A percentile compares a stretch with the other conserved stretches of the same genome.
phyloP scores from a whole-genome alignment of 2,797 vertebrate species.

The Girardinus metallicus region DNA sequence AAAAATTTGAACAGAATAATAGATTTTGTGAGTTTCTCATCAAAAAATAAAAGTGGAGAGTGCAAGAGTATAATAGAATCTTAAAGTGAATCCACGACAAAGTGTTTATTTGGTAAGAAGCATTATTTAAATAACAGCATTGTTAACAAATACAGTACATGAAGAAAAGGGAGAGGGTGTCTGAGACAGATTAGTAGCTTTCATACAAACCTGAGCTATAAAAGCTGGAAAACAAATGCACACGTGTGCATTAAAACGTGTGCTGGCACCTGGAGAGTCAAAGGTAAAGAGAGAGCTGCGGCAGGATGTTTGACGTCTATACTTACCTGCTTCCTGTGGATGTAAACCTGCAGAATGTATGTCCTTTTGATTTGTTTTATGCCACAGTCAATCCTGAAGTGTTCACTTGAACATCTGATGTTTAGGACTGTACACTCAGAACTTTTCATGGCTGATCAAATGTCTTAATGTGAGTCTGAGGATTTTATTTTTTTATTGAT shows the following conservation, averaged over 20 bases:
- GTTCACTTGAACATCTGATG: slow-evolving; percentile 25
- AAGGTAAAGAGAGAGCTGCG: slow-evolving; percentile 38
- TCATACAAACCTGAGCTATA: slow-evolving; percentile 4
- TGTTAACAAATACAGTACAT: not conserved
- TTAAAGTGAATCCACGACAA: not conserved
- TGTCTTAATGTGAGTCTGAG: not conserved
- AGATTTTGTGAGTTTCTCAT: not conserved
- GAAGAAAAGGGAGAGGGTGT: not conserved
- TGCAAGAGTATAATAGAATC: not conserved
- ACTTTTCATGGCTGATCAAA: slow-evolving; percentile 8
- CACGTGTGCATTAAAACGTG: slow-evolving; percentile 17
- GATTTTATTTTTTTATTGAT: not conserved
- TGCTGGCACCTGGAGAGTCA: slow-evolving; percentile 47
- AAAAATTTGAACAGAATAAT: no score
- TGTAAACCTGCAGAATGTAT: slow-evolving; percentile 47
- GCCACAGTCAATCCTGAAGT: slow-evolving; percentile 7
- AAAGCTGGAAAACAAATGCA: not conserved
- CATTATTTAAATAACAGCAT: not conserved
- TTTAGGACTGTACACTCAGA: not conserved
- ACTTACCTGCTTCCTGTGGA: slow-evolving; percentile 70
- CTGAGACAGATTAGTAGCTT: not conserved
- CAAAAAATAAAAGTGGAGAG: not conserved
- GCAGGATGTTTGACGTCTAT: slow-evolving; percentile 64
- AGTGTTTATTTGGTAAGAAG: not conserved
- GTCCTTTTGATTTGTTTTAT: slow-evolving; percentile 49